These are phyloP conservation scores for Ochropleura leucogaster DNA, from an alignment of 2,888 invertebrate genomes.

Conservation along the genomic window DNA sequence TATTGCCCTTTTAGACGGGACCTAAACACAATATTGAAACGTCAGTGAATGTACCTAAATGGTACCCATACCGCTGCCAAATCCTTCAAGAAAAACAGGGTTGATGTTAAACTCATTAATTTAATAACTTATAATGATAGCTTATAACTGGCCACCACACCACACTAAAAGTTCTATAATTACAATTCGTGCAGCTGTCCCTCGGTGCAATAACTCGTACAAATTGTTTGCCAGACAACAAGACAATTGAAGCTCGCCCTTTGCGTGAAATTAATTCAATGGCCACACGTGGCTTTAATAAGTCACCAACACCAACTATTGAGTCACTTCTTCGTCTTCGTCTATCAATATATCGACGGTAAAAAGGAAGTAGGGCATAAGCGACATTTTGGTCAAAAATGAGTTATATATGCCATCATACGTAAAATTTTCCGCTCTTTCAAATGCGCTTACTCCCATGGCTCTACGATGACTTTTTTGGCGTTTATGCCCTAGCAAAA, in stretches of 20 bases:
- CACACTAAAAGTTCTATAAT: not conserved
- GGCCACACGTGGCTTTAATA: constrained; percentile 11
- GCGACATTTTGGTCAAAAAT: too few species aligned
- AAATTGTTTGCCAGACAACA: constrained; percentile 40
- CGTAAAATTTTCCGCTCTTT: too few species aligned
- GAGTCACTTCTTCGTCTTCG: not conserved
- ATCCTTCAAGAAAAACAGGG: too few species aligned
- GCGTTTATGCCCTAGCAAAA: too few species aligned
- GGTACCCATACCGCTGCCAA: too few species aligned
- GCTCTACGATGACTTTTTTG: too few species aligned
- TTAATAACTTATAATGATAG: not conserved
- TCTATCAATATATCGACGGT: constrained; percentile 16
- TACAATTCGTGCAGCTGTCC: not conserved
- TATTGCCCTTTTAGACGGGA: not conserved
- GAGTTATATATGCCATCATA: too few species aligned
- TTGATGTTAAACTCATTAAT: not conserved
- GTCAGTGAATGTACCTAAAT: not conserved
- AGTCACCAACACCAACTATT: not conserved
- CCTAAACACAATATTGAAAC: not conserved
- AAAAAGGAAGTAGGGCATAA: too few species aligned
- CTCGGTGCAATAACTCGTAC: constrained; percentile 25
- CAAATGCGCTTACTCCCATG: too few species aligned
- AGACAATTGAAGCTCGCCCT: constrained; percentile 37
- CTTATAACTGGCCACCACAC: not conserved
- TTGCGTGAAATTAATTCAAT: constrained; percentile 32